These are phyloP conservation scores for Psittacula echo DNA, from an alignment of 2,797 vertebrate species.

Conservation along the genomic window DNA sequence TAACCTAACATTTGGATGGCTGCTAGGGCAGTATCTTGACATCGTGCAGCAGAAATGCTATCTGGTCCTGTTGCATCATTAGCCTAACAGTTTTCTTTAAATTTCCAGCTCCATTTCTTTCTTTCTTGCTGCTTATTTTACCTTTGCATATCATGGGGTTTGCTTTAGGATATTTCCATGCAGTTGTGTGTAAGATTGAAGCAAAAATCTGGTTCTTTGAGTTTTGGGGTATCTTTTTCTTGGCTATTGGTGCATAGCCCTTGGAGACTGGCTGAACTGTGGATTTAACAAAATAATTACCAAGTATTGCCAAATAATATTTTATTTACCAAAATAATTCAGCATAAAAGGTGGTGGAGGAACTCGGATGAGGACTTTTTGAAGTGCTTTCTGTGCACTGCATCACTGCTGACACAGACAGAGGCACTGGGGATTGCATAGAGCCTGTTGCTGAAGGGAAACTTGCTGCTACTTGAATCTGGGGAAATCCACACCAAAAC, in stretches of 20 bases:
- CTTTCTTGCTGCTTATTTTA: neutral
- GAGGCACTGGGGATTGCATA: neutral
- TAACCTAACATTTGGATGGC: neutral
- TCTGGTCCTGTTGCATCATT: neutral
- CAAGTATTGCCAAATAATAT: neutral
- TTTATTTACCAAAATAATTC: neutral
- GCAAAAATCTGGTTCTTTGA: neutral
- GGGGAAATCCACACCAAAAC: neutral
- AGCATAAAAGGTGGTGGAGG: neutral
- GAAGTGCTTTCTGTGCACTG: neutral
- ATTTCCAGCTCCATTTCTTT: neutral
- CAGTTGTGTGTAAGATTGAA: neutral
- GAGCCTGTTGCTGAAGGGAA: neutral
- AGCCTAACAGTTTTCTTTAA: neutral
- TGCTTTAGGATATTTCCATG: neutral
- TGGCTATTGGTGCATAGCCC: neutral
- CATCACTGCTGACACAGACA: neutral
- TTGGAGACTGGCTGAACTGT: neutral
- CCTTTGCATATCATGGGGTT: neutral
- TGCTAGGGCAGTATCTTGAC: neutral
- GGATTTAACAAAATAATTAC: neutral
- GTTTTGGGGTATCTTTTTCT: neutral
- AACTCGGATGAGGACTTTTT: neutral
- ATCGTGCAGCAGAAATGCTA: neutral
- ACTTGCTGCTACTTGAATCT: neutral